phyloP scores from a whole-genome alignment of 1,140 invertebrate genomes.

The Drosophila micromelanica region DNA sequence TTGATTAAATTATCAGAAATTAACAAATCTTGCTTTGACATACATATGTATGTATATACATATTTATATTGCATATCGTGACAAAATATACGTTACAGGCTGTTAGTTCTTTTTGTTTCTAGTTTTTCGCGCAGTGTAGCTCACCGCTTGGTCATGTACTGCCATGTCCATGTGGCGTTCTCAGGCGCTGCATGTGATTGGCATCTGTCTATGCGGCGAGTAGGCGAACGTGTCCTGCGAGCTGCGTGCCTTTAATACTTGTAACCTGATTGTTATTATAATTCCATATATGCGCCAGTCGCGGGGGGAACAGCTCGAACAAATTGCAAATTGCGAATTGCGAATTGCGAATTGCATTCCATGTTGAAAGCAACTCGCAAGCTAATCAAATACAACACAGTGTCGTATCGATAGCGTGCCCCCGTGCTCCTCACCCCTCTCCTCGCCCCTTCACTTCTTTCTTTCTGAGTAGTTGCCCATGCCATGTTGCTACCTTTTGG shows the following conservation, averaged over 20 bases:
- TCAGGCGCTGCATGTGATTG: conserved; percentile 54
- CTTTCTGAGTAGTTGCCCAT: too few species aligned
- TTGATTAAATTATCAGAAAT: too few species aligned
- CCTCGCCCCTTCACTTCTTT: background rate
- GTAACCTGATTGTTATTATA: conserved; percentile 62
- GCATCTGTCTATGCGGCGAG: conserved; percentile 64
- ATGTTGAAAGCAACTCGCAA: conserved; percentile 37
- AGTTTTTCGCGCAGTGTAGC: conserved; percentile 35
- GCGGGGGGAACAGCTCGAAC: background rate
- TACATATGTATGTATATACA: too few species aligned
- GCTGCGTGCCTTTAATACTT: conserved; percentile 49
- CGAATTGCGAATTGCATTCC: conserved; percentile 53
- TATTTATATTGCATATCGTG: too few species aligned
- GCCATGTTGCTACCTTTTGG: too few species aligned
- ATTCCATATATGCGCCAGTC: conserved; percentile 17
- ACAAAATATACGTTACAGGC: too few species aligned
- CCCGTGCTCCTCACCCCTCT: background rate
- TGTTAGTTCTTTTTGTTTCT: too few species aligned
- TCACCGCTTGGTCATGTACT: conserved; percentile 2
- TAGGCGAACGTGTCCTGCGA: conserved; percentile 59
- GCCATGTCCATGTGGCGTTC: conserved; percentile 25
- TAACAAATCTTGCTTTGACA: too few species aligned
- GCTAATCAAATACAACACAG: conserved; percentile 43
- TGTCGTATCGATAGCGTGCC: conserved; percentile 39
- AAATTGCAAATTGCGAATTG: conserved; percentile 62